Evolutionary conservation across 2,888 invertebrate species (phyloP).

Genomic region (Ceratothoa steindachneri): DNA sequence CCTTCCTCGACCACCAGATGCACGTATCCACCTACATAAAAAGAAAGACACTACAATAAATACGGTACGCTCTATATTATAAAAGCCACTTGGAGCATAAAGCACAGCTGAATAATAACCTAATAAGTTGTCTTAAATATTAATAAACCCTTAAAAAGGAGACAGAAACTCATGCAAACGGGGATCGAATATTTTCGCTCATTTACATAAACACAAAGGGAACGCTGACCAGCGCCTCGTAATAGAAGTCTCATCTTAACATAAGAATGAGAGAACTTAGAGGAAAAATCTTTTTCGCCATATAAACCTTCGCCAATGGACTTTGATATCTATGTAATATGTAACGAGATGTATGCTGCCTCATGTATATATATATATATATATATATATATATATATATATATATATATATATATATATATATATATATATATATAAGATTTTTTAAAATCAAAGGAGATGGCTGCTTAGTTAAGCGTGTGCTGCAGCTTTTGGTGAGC

Average conservation of each 20-base stretch:
- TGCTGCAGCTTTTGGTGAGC: too few relatives aligned
- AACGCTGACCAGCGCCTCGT: not conserved
- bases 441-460: too few relatives aligned
- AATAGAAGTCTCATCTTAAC: not conserved
- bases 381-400: not conserved
- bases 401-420: conserved; percentile 15
- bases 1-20: too few relatives aligned
- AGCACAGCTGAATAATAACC: not conserved
- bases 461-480: too few relatives aligned
- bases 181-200: not conserved
- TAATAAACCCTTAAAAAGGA: not conserved
- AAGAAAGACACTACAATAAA: too few relatives aligned
- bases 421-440: too few relatives aligned
- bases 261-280: not conserved
- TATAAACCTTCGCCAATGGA: not conserved
- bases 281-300: not conserved
- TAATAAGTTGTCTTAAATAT: not conserved
- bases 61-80: too few relatives aligned
- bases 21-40: too few relatives aligned
- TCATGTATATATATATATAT: not conserved
- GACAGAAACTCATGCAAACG: not conserved
- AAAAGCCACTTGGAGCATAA: too few relatives aligned
- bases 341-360: not conserved
- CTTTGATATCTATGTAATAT: too few relatives aligned
- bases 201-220: conserved; percentile 24